Base-by-base conservation (phyloP, 2,888 invertebrate species). In the Alsophila aescularia region DNA sequence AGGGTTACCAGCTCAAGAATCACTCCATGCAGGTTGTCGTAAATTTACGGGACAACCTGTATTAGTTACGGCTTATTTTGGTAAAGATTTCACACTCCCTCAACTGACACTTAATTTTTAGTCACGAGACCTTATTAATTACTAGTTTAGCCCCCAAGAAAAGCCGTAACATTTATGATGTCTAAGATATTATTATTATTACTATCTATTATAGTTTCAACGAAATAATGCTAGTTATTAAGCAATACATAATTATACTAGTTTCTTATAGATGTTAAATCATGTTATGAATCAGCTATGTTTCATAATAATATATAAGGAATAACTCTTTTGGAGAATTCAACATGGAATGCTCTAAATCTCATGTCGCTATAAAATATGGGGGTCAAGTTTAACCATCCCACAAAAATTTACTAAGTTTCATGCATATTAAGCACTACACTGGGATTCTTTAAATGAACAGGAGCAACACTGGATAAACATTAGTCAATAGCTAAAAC, bases 281-380 rank as follows among this genome's bases (percentile, higher is more conserved):
- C 62, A 75, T 76, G 71, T 58, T 70, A 41, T 69, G 71, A 78
- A 77, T 79, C 64, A 75, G 73, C 75, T 71, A 76, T 62, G 69
- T 72, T 52, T 70, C 67, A 71, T 67, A 71, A 63, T 72, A 54
- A 6, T 72, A 24, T 24, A 24, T 7, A 24, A 66, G 76, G 74
- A 77, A 76, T 67, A 70, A 64, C 70, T 72, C 68, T 67, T 67
- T 65, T 64, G 66, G 73, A 78, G 73, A 74, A 75, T 81, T 78
- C 70, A 79, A 77, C 67, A 75, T 84, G 88, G 86, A 89, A 89
- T 87, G 87, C 80, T 83, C 79, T 78, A 79, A 75, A 44, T 44
- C 39, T 54, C 72, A 74, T 74, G 75, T 73, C 57, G 63, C 69
- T 76, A 77, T 70, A 64, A 72, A 40, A 9, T 72, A 65, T 62